Percentiles rank a stretch among this genome's conserved stretches.
Evolutionary conservation across 2,113 vertebrate genomes (phyloP).

Genomic region (Plecotus auritus): DNA sequence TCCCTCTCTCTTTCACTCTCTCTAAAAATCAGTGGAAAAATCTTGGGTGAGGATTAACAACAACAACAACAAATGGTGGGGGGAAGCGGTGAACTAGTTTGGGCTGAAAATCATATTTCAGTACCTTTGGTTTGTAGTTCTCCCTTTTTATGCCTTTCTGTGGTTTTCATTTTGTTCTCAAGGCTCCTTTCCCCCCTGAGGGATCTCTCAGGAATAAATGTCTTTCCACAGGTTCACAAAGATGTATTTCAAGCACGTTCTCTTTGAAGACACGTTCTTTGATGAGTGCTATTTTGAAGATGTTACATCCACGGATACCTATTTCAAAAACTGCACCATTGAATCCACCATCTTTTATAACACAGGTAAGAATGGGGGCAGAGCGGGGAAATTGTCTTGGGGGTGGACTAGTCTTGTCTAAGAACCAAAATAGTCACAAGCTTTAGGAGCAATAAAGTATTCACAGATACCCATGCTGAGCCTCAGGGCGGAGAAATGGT

Average conservation of each 20-base stretch:
- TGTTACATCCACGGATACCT: conserved; percentile 91
- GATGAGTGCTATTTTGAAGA: conserved; percentile 97
- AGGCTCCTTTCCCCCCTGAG: background rate
- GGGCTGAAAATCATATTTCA: background rate
- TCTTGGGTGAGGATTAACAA: no score
- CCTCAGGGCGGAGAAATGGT: background rate
- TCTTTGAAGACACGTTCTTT: conserved; percentile 92
- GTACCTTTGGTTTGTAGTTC: background rate
- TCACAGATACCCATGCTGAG: rapidly evolving
- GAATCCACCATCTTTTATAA: conserved; percentile 92
- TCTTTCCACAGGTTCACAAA: conserved; percentile 86
- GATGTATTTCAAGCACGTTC: conserved; percentile 95
- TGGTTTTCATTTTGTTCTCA: background rate
- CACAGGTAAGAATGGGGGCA: conserved; percentile 84
- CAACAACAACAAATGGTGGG: no score
- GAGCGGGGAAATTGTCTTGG: background rate
- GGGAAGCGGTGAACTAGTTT: background rate
- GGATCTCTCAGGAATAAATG: background rate
- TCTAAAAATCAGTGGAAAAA: no score
- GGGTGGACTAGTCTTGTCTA: background rate
- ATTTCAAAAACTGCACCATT: conserved; percentile 97
- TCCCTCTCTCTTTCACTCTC: no score
- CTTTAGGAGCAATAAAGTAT: background rate
- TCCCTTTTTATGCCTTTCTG: background rate
- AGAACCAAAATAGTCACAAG: background rate